Evolutionary conservation across 2,888 invertebrate genomes (phyloP).

Genomic region (Pimpla rufipes): DNA sequence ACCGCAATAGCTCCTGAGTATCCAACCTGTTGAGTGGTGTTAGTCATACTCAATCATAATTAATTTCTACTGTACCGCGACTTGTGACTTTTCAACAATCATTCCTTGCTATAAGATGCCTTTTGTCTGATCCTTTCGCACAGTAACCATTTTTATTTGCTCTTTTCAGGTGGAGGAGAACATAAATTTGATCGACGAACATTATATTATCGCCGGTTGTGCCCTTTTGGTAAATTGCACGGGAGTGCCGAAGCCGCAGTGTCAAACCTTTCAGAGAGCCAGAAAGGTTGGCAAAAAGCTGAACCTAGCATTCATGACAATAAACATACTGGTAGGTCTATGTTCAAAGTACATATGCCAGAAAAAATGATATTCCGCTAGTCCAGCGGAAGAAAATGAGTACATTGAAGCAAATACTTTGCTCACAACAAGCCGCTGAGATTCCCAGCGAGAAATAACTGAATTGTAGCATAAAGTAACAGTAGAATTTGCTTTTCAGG

Average conservation of each 20-base stretch:
- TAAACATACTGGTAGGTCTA: conserved; percentile 78
- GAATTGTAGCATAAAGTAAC: not conserved
- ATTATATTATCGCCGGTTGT: conserved; percentile 78
- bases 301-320: conserved; percentile 78
- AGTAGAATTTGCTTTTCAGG: conserved; percentile 70
- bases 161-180: conserved; percentile 78
- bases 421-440: too few relatives aligned
- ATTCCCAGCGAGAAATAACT: too few relatives aligned
- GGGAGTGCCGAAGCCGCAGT: conserved; percentile 73
- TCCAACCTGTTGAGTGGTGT: too few relatives aligned
- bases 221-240: conserved; percentile 80
- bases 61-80: too few relatives aligned
- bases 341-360: too few relatives aligned
- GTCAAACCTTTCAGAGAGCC: conserved; percentile 74
- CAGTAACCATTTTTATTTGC: not conserved
- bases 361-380: not conserved
- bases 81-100: too few relatives aligned
- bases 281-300: conserved; percentile 78
- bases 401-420: too few relatives aligned
- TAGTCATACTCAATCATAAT: too few relatives aligned
- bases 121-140: too few relatives aligned
- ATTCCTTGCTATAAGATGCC: too few relatives aligned
- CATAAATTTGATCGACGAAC: conserved; percentile 77
- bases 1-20: too few relatives aligned
- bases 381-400: too few relatives aligned